phyloP scores from a whole-genome alignment of 2,888 invertebrate genomes.

The Drosophila setosimentum region DNA sequence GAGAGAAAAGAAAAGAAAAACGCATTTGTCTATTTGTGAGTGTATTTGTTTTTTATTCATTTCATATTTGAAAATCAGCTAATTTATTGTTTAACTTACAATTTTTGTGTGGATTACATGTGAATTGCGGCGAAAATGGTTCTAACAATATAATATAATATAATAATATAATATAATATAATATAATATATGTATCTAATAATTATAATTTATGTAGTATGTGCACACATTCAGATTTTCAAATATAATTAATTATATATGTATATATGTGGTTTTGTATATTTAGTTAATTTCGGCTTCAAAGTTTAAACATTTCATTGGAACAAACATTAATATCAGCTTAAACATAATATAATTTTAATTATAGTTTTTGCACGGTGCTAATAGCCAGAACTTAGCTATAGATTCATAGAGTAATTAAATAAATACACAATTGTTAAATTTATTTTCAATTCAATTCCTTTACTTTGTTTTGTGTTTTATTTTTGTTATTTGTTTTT shows the following conservation, averaged over 20 bases:
- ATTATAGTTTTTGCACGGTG: constrained; percentile 50
- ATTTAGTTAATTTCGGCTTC: constrained; percentile 47
- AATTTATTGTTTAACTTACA: constrained; percentile 66
- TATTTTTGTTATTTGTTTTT: rapidly evolving
- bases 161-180: constrained; percentile 24
- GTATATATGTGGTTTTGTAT: constrained; percentile 39
- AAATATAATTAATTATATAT: constrained; percentile 44
- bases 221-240: constrained; percentile 70
- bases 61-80: constrained; percentile 64
- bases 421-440: constrained; percentile 40
- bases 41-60: constrained; percentile 40
- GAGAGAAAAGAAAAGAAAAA: constrained; percentile 25
- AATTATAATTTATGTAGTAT: constrained; percentile 34
- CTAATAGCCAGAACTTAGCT: constrained; percentile 29
- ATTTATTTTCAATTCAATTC: constrained; percentile 9
- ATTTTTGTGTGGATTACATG: constrained; percentile 59
- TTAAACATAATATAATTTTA: constrained; percentile 51
- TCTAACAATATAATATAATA: constrained; percentile 59
- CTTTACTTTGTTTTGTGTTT: constrained; percentile 1
- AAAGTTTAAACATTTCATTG: constrained; percentile 43
- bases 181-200: constrained; percentile 43
- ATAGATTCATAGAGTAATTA: constrained; percentile 21
- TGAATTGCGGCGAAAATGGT: constrained; percentile 42
- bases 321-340: constrained; percentile 58
- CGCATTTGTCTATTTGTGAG: constrained; percentile 52